Evolutionary conservation across 1,140 invertebrate genomes (phyloP), one percentile per base, ranked within the genome.

Genomic region (Oncopodura yosiiana): DNA sequence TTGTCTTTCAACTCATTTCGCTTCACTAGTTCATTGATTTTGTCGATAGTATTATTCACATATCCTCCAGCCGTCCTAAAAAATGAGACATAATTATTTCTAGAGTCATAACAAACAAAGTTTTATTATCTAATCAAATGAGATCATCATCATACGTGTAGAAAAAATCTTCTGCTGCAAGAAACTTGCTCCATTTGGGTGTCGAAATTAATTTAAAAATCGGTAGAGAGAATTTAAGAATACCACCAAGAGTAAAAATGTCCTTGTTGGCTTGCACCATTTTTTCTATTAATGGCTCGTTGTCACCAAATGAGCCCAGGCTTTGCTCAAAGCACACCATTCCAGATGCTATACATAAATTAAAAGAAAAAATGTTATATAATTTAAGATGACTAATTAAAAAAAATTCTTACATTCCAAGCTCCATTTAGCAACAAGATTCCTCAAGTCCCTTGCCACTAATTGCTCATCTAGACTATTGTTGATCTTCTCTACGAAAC

Each of bases 251-350:
- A 14, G 68, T 49, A 65, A 78, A 76, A 2, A 76, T 66, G 5
- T 64, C 64, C 49, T 67, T 69, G 21, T 74, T 71, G 0, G 73
- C 68, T 23, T 67, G 23, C 21, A 77, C 68, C 59, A 78, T 71
- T 39, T 63, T 41, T 23, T 67, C 51, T 11, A 69, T 68, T 19
- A 70, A 64, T 38, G 58, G 50, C 53, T 69, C 65, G 36, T 66
- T 49, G 2, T 49, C 39, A 49, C 67, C 61, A 5, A 78, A 64
- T 21, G 70, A 73, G 6, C 72, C 73, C 3, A 77, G 62, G 34
- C 75, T 58, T 42, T 63, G 68, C 42, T 76, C 73, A 56, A 77
- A 71, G 52, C 73, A 75, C 32, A 78, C 68, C 44, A 71, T 64
- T 27, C 69, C 73, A 21, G 75, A 68, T 37, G 70, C 74, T 76